Conservation (phyloP, 2,113 vertebrate species). For the Protobothrops mucrosquamatus region DNA sequence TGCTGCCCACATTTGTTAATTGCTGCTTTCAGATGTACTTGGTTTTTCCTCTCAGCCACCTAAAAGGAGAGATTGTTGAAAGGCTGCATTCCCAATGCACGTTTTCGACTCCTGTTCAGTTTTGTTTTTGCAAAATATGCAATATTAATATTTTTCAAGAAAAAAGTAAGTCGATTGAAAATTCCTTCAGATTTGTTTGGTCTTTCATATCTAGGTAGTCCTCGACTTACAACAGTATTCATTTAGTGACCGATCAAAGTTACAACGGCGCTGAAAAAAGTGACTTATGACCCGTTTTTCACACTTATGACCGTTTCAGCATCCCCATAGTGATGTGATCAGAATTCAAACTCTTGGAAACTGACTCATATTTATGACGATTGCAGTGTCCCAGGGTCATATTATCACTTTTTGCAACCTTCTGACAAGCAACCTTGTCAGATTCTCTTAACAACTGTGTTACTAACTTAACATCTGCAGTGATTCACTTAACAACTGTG, state of each 20-base stretch:
- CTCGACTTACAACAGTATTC: neutral
- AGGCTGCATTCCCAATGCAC: neutral
- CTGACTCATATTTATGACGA: neutral
- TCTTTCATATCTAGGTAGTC: neutral
- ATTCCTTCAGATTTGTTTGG: neutral
- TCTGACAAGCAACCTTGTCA: no score
- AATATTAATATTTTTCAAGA: neutral
- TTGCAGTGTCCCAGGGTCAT: no score
- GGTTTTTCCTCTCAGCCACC: neutral
- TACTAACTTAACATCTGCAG: neutral
- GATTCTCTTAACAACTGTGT: no score
- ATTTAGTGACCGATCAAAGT: neutral
- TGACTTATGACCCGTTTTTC: neutral
- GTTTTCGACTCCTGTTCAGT: neutral
- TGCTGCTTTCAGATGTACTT: neutral
- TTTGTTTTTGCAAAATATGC: neutral
- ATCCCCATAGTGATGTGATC: neutral
- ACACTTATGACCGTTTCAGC: neutral
- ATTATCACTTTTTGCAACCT: no score
- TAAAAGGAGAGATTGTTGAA: neutral
- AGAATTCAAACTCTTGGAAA: neutral
- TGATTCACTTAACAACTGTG: neutral
- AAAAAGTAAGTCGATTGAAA: neutral
- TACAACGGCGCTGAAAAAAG: neutral
- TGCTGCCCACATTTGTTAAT: neutral